These are phyloP conservation scores for Zygothrica quintamaculata DNA, from an alignment of 2,888 invertebrate genomes.

Conservation along the genomic window DNA sequence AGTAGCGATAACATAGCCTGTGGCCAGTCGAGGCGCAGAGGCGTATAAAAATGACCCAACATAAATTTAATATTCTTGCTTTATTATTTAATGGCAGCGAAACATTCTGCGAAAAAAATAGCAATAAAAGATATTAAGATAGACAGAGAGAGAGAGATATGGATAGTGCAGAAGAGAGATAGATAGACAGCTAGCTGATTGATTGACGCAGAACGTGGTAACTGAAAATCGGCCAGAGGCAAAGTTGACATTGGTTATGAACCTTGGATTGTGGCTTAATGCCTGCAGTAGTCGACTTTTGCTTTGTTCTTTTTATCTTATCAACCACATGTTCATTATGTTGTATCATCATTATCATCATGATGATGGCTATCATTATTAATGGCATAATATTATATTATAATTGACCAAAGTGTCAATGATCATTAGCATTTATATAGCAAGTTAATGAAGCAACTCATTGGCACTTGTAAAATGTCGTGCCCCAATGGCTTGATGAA, in stretches of 20 bases:
- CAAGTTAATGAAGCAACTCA: slow-evolving; percentile 7
- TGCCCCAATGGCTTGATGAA: slow-evolving; percentile 11
- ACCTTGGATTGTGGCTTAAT: slow-evolving; percentile 6
- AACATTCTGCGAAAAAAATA: slow-evolving; percentile 26
- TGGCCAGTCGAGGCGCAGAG: slow-evolving; percentile 17
- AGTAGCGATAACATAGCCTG: slow-evolving; percentile 4
- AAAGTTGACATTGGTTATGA: slow-evolving; percentile 9
- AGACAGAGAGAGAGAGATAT: not conserved
- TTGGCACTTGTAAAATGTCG: not conserved
- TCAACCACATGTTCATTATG: slow-evolving; percentile 29
- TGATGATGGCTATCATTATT: slow-evolving; percentile 8
- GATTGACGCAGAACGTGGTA: not conserved
- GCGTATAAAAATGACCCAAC: slow-evolving; percentile 80
- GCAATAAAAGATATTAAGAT: slow-evolving; percentile 10
- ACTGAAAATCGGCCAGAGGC: slow-evolving; percentile 2
- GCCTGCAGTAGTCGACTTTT: slow-evolving; percentile 27
- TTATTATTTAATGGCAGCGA: slow-evolving; percentile 80
- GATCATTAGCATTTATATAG: slow-evolving; percentile 45
- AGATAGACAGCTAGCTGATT: not conserved
- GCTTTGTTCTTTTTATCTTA: slow-evolving; percentile 25
- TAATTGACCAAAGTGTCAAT: slow-evolving; percentile 43
- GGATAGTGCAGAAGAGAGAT: not conserved
- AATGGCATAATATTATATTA: slow-evolving; percentile 22
- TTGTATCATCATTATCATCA: slow-evolving; percentile 15
- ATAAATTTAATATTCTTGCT: slow-evolving; percentile 81